Conservation (phyloP, 2,888 invertebrate species). For the Apamea anceps region DNA sequence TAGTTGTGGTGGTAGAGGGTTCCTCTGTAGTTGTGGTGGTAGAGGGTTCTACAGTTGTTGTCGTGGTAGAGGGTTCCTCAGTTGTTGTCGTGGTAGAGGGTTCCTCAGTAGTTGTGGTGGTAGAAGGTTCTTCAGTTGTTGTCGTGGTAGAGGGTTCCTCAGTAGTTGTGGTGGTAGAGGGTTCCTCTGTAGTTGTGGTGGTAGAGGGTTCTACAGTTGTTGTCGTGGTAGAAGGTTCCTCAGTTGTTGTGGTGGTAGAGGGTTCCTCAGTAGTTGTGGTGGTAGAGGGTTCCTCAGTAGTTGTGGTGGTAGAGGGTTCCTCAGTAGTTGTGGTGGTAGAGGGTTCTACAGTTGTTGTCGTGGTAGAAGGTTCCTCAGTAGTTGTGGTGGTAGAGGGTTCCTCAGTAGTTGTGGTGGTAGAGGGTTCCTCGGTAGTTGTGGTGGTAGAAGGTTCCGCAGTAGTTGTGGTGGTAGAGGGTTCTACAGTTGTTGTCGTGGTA, state of each 20-base stretch:
- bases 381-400: slow-evolving; percentile 22
- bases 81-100: slow-evolving; percentile 5
- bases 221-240: background rate
- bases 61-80: background rate
- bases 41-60: slow-evolving; percentile 17
- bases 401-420: slow-evolving; percentile 13
- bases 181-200: slow-evolving; percentile 13
- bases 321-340: slow-evolving; percentile 15
- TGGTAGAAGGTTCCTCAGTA: slow-evolving; percentile 14
- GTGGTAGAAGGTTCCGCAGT: background rate
- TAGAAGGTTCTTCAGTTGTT: background rate
- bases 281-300: slow-evolving; percentile 9
- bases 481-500: background rate
- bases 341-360: slow-evolving; percentile 20
- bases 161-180: slow-evolving; percentile 28
- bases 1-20: background rate
- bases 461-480: background rate
- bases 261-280: slow-evolving; percentile 13
- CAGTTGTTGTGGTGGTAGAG: background rate
- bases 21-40: slow-evolving; percentile 11
- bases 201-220: background rate
- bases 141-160: slow-evolving; percentile 17
- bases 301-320: slow-evolving; percentile 12
- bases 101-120: background rate
- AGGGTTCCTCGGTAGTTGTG: background rate